Percentiles rank a stretch among this genome's conserved stretches.
Evolutionary conservation across 1,140 invertebrate species (phyloP).

Genomic region (Dinothrombium tinctorium): DNA sequence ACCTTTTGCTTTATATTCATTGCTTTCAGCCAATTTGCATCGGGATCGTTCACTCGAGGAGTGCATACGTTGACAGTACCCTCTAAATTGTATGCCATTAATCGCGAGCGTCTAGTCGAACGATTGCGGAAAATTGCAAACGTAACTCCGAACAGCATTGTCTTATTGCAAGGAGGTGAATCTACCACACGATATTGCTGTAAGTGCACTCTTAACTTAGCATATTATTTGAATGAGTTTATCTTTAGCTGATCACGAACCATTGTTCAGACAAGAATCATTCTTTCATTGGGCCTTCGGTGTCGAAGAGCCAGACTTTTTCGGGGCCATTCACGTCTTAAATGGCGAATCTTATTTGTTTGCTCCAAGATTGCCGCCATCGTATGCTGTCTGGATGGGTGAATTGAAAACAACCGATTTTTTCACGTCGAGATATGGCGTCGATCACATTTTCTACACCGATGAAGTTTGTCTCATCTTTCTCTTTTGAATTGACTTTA

Average conservation of each 20-base stretch:
- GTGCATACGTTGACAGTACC: conserved; percentile 38
- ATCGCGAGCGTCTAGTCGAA: conserved; percentile 34
- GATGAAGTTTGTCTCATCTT: conserved; percentile 38
- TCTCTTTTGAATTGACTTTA: neutral
- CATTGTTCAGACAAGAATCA: conserved; percentile 48
- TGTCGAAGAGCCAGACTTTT: conserved; percentile 67
- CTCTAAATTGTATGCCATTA: conserved; percentile 37
- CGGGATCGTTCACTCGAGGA: conserved; percentile 18
- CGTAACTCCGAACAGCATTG: conserved; percentile 20
- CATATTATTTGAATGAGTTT: neutral
- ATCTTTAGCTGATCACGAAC: conserved; percentile 31
- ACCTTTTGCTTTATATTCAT: too few relatives aligned
- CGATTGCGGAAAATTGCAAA: conserved; percentile 24
- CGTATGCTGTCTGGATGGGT: conserved; percentile 79
- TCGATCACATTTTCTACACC: conserved; percentile 56
- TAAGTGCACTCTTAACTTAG: neutral
- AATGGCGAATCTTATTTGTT: conserved; percentile 46
- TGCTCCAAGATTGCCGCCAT: conserved; percentile 49
- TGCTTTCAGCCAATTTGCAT: too few relatives aligned
- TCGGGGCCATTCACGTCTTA: conserved; percentile 50
- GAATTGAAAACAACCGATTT: conserved; percentile 32
- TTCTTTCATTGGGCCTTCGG: conserved; percentile 72
- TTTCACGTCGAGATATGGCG: conserved; percentile 48
- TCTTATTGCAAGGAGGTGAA: conserved; percentile 42
- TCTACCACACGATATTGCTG: conserved; percentile 35